Base-by-base conservation (phyloP, 2,888 invertebrate genomes). In the Liodrosophila aerea region DNA sequence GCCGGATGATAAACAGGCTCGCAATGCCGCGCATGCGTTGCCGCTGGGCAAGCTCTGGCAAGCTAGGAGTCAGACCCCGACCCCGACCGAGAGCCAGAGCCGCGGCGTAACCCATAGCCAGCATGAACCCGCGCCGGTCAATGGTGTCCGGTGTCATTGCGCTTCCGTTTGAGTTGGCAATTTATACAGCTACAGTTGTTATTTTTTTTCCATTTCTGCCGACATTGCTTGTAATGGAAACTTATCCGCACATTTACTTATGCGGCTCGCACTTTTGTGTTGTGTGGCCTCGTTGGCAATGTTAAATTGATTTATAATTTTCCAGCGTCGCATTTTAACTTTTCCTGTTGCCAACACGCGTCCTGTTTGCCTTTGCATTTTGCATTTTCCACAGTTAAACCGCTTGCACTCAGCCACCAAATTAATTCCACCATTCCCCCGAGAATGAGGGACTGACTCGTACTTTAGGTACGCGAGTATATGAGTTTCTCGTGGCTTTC, bases 81-180 rank as follows among this genome's bases (percentile, higher is more conserved):
- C 18, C 15, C 5, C 34, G 36, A n/a, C 33, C n/a, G 43, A 29
- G 49, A 39, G 12, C 29, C 8, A 18, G 41, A 15, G 30, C 27
- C 29, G 27, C 27, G 8, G 30, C 13, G 22, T 34, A 34, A 57
- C 62, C 47, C 15, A n/a, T 31, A 27, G 37, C 51, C 34, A 22
- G 22, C 22, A 22, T 22, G 60, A 53, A 56, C 59, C 45, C 58
- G 40, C 56, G 62, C 53, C 62, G 57, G 73, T 85, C 78, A 78
- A 85, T 78, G 85, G 83, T 62, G 81, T 81, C 81, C 81, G 84
- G 86, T 71, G 84, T 81, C 81, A 81, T 85, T 83, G 84, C 73
- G 65, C 67, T 85, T 81, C 81, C 81, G 86, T 83, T 81, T 70
- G 71, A 81, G 67, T 71, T 81, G 86, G 81, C 84, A 81, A 81